Conservation (phyloP, 2,888 invertebrate genomes). For the Atrina japonica region DNA sequence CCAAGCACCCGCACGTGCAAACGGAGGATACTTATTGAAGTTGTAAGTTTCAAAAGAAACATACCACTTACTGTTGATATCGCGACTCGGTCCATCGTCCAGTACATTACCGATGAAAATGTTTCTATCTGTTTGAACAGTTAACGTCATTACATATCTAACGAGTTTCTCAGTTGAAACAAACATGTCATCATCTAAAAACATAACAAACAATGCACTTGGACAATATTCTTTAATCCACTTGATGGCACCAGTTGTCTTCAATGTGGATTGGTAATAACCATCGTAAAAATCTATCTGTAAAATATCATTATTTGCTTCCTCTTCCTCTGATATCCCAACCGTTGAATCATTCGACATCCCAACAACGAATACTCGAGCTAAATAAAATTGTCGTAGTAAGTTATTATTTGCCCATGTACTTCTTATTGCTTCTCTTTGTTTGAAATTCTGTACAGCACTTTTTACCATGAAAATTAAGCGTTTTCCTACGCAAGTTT, state of each 20-base stretch:
- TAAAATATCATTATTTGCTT: constrained; percentile 10
- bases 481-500: not conserved
- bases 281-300: constrained; percentile 13
- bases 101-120: constrained; percentile 15
- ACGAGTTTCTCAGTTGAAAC: constrained; percentile 7
- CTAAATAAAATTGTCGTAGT: not conserved
- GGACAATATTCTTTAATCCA: constrained; percentile 14
- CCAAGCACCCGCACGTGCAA: constrained; percentile 21
- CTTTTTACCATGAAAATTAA: constrained; percentile 5
- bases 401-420: constrained; percentile 9
- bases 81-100: constrained; percentile 2
- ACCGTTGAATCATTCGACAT: too few relatives aligned
- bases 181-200: constrained; percentile 28
- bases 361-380: not conserved
- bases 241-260: constrained; percentile 22
- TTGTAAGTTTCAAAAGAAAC: constrained; percentile 12
- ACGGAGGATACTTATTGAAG: constrained; percentile 18
- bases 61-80: constrained; percentile 12
- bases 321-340: constrained; percentile 8
- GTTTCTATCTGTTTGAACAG: not conserved
- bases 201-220: constrained; percentile 10
- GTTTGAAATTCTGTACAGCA: not conserved
- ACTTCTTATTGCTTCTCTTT: not conserved
- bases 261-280: constrained; percentile 25
- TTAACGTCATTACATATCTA: not conserved